phyloP scores from a whole-genome alignment of 2,888 invertebrate genomes.

The Cistogaster globosa region DNA sequence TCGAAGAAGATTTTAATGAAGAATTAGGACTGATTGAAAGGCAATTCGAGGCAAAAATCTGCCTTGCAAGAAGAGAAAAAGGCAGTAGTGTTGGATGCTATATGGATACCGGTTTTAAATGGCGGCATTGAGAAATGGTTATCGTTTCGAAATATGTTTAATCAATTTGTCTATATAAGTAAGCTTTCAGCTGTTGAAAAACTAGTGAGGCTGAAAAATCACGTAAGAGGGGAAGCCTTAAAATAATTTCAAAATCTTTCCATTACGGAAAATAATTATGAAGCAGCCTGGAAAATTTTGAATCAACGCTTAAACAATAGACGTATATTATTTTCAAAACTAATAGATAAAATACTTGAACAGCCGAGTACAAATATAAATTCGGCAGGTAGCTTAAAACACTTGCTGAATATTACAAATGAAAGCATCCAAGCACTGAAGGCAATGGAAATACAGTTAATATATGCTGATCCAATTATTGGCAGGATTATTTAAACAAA shows the following conservation, averaged over 20 bases:
- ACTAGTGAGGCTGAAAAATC: background rate
- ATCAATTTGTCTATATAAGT: constrained; percentile 1
- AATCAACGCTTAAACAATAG: background rate
- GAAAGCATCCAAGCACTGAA: background rate
- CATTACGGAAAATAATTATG: background rate
- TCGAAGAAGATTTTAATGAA: too few relatives aligned
- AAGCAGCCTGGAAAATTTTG: background rate
- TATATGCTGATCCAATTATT: background rate
- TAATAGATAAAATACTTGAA: background rate
- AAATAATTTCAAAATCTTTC: background rate
- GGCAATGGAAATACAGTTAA: background rate
- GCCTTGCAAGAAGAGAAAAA: too few relatives aligned
- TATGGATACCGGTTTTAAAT: too few relatives aligned
- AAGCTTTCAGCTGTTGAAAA: constrained; percentile 7
- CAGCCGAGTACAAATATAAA: background rate
- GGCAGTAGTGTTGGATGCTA: too few relatives aligned
- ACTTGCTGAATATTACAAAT: constrained; percentile 2
- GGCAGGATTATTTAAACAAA: background rate
- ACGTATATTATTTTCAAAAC: background rate
- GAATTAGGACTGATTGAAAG: too few relatives aligned
- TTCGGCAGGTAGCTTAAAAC: background rate
- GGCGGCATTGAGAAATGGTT: background rate
- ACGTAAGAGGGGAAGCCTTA: background rate
- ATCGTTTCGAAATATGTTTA: constrained; percentile 1
- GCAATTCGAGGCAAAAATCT: too few relatives aligned